Evolutionary conservation across 2,113 vertebrate species (phyloP).

Genomic region (Lepus timidus): DNA sequence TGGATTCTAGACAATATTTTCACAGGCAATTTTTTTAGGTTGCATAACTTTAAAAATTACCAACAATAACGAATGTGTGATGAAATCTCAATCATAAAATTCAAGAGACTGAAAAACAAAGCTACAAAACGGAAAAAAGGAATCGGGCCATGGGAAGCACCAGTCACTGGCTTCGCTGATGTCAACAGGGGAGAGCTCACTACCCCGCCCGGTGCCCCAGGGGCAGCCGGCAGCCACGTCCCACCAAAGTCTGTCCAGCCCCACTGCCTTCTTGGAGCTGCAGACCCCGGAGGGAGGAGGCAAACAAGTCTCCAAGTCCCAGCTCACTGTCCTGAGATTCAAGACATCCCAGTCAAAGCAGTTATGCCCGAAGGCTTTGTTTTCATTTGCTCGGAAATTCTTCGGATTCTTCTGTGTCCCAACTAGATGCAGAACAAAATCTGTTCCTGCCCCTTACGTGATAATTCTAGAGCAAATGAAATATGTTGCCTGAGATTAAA

Average conservation of each 20-base stretch:
- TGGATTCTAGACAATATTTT: conserved; percentile 55
- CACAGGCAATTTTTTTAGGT: conserved; percentile 8
- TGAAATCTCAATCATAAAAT: conserved; percentile 58
- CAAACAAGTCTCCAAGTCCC: background rate
- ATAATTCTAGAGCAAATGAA: conserved; percentile 51
- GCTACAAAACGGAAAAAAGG: conserved; percentile 15
- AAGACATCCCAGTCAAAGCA: conserved; percentile 11
- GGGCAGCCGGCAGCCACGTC: background rate
- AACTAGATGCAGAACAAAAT: conserved; percentile 43
- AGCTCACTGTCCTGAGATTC: background rate
- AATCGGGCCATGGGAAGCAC: conserved; percentile 6
- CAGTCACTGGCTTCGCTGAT: conserved; percentile 37
- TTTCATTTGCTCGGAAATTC: conserved; percentile 63
- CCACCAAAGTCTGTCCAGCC: background rate
- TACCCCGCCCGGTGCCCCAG: background rate
- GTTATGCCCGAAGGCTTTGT: conserved; percentile 45
- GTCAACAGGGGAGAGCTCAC: conserved; percentile 42
- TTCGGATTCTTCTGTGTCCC: conserved; percentile 31
- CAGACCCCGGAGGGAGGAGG: background rate
- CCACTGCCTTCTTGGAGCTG: background rate
- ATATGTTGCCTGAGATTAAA: conserved; percentile 65
- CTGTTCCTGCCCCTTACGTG: conserved; percentile 46
- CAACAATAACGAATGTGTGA: background rate
- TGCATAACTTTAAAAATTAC: conserved; percentile 55
- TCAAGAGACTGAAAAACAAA: conserved; percentile 53